Evolutionary conservation across 2,797 vertebrate species (phyloP).

Genomic region (Prionace glauca): DNA sequence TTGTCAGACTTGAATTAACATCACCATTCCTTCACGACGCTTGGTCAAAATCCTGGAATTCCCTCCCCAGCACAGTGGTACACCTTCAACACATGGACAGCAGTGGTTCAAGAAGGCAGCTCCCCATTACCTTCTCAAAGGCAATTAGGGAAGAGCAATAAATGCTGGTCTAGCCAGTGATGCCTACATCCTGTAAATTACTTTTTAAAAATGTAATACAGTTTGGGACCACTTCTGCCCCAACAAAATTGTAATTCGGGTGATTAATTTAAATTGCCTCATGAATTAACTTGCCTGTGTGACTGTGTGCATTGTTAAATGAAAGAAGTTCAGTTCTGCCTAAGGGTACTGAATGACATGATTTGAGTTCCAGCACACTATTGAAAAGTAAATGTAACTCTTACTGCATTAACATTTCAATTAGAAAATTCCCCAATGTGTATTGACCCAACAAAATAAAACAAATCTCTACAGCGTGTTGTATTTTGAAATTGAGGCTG

Average conservation of each 20-base stretch:
- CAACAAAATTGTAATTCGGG: not conserved
- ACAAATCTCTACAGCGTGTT: not conserved
- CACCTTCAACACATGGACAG: no score
- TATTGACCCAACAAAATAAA: not conserved
- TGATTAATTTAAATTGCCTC: not conserved
- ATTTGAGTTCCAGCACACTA: not conserved
- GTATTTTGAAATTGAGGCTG: not conserved
- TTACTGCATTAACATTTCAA: not conserved
- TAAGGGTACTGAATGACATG: not conserved
- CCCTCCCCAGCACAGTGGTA: no score
- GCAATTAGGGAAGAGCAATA: no score
- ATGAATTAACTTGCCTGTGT: not conserved
- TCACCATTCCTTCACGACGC: no score
- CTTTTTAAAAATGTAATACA: no score
- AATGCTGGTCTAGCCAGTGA: no score
- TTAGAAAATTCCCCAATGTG: not conserved
- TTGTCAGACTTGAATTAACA: no score
- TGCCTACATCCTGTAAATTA: no score
- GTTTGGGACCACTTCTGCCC: not conserved
- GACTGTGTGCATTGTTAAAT: not conserved
- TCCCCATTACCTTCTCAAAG: no score
- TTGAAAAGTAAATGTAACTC: not conserved
- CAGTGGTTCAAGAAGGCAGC: no score
- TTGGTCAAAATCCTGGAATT: no score
- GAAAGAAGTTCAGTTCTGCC: not conserved